These are phyloP conservation scores for Enteromius treurensis DNA, from an alignment of 2,797 vertebrate genomes.

Conservation along the genomic window DNA sequence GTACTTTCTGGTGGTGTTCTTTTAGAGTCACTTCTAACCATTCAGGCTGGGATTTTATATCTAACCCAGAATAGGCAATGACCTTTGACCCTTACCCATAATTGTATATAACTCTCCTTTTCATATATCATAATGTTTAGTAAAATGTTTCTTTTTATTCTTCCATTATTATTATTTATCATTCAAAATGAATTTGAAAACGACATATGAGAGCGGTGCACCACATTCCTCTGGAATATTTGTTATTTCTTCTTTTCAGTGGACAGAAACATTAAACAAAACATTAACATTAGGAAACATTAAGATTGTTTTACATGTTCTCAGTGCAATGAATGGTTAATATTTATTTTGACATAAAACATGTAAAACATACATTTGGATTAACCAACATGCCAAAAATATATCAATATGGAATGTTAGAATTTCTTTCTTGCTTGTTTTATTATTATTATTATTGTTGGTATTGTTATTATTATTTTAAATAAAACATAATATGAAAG, in stretches of 20 bases:
- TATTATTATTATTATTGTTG: too few relatives aligned
- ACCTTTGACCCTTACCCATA: background rate
- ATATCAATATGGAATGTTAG: background rate
- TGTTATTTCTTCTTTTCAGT: too few relatives aligned
- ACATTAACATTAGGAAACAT: background rate
- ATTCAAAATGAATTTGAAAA: background rate
- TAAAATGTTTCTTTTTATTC: background rate
- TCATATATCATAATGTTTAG: background rate
- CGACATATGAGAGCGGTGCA: background rate
- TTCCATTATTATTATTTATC: background rate
- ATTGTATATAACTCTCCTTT: background rate
- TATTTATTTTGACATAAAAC: background rate
- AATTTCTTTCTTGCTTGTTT: background rate
- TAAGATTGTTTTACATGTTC: background rate
- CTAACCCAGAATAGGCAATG: background rate
- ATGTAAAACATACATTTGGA: background rate
- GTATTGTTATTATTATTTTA: background rate
- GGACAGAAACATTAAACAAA: background rate
- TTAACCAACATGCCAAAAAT: background rate
- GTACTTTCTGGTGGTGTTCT: background rate
- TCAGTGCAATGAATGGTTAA: background rate
- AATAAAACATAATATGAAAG: background rate
- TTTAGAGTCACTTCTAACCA: background rate
- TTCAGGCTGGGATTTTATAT: background rate
- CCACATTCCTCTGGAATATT: background rate